phyloP scores from a whole-genome alignment of 2,797 vertebrate genomes.

The Danio aesculapii region DNA sequence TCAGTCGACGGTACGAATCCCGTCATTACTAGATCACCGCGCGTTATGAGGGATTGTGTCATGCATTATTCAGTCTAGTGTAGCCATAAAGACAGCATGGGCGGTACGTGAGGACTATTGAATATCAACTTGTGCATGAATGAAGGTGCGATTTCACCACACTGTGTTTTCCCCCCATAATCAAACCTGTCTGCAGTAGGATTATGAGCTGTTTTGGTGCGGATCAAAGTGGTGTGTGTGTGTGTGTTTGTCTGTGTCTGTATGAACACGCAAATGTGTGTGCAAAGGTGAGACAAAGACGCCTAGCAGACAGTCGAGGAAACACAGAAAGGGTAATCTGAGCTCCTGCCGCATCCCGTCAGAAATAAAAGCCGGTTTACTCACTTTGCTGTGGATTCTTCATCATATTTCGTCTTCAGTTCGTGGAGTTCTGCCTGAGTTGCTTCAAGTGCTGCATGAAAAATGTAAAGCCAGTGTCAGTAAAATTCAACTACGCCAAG shows the following conservation, averaged over 20 bases:
- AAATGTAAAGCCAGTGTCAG: slow-evolving; percentile 50
- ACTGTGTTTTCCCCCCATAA: slow-evolving; percentile 37
- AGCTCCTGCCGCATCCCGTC: slow-evolving; percentile 19
- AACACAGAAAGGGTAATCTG: slow-evolving; percentile 2
- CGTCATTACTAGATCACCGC: slow-evolving; percentile 21
- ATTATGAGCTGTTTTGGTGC: slow-evolving; percentile 31
- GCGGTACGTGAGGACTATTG: slow-evolving; percentile 23
- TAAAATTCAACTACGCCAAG: neutral
- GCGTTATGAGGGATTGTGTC: slow-evolving; percentile 15
- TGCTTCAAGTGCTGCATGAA: slow-evolving; percentile 84
- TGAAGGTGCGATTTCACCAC: slow-evolving; percentile 55
- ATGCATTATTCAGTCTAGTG: slow-evolving; percentile 29
- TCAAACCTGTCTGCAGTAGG: slow-evolving; percentile 43
- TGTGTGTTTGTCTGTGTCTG: slow-evolving; percentile 40
- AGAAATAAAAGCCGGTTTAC: slow-evolving; percentile 57
- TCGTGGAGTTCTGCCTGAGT: slow-evolving; percentile 88
- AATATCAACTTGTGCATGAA: slow-evolving; percentile 46
- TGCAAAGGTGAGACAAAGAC: slow-evolving; percentile 36
- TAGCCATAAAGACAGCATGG: slow-evolving; percentile 27
- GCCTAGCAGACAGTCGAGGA: slow-evolving; percentile 33
- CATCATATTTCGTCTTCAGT: slow-evolving; percentile 88
- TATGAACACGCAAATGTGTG: slow-evolving; percentile 26
- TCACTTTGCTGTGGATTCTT: slow-evolving; percentile 90
- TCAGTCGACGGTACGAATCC: slow-evolving; percentile 20
- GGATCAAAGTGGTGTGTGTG: slow-evolving; percentile 38